Percentiles rank a stretch among this genome's conserved stretches.
Evolutionary conservation across 2,797 vertebrate species (phyloP).

Genomic region (Perdix hodgsoniae): DNA sequence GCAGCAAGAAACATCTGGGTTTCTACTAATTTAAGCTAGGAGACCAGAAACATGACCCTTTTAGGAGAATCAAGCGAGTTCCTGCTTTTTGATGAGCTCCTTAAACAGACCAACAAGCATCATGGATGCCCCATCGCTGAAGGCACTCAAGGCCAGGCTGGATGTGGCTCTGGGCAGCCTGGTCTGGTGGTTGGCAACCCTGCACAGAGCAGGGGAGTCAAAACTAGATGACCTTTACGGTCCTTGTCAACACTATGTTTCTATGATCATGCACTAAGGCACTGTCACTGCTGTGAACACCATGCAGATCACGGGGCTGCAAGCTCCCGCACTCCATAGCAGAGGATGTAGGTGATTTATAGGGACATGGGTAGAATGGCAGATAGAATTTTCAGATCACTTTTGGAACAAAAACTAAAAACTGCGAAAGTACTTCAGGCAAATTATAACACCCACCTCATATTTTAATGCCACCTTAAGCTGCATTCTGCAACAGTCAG

Average conservation of each 20-base stretch:
- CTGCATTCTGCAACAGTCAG: constrained; percentile 67
- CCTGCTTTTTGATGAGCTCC: not conserved
- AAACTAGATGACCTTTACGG: too few species aligned
- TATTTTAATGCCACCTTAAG: constrained; percentile 67
- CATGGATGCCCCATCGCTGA: too few species aligned
- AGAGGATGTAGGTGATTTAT: constrained; percentile 38
- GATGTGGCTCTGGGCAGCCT: too few species aligned
- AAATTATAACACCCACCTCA: constrained; percentile 76
- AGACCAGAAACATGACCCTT: not conserved
- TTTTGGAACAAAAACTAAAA: constrained; percentile 62
- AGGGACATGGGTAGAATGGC: not conserved
- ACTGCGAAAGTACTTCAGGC: constrained; percentile 47
- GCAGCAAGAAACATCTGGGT: not conserved
- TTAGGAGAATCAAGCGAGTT: not conserved
- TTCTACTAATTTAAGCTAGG: not conserved
- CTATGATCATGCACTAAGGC: not conserved
- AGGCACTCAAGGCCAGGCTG: too few species aligned
- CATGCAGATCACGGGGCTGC: not conserved
- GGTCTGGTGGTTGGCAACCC: too few species aligned
- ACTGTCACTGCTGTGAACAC: not conserved
- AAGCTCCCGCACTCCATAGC: not conserved
- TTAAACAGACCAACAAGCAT: not conserved
- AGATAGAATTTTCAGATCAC: constrained; percentile 19
- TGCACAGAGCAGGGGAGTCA: too few species aligned
- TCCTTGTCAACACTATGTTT: too few species aligned